Conservation (phyloP, 2,797 vertebrate species). For the Phataginus tetradactyla region DNA sequence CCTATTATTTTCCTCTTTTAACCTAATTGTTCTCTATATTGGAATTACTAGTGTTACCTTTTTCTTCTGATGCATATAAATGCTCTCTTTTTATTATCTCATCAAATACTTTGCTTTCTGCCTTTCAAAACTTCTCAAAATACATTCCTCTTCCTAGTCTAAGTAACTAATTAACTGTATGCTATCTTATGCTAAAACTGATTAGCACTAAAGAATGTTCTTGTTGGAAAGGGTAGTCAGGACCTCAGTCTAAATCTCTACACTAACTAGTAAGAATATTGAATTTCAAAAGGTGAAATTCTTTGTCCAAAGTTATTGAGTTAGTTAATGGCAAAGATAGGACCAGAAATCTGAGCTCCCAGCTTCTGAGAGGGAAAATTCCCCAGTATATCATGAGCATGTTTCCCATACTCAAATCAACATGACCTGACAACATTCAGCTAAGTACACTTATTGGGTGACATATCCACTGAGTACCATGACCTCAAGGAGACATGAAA, state of each 20-base stretch:
- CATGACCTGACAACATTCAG: neutral
- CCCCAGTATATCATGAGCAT: neutral
- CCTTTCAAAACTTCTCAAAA: constrained; percentile 10
- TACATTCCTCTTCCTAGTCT: neutral
- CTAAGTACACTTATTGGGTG: neutral
- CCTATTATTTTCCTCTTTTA: neutral
- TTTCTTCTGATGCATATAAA: neutral
- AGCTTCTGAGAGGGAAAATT: neutral
- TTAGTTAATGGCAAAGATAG: neutral
- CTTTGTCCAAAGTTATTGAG: neutral
- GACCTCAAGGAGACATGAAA: neutral
- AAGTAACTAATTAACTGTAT: neutral
- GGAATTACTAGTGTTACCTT: neutral
- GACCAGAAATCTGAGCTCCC: neutral
- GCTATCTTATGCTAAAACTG: neutral
- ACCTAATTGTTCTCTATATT: neutral
- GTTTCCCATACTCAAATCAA: neutral
- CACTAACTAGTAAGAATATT: neutral
- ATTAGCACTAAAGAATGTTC: neutral
- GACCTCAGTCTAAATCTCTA: neutral
- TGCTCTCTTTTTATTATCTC: neutral
- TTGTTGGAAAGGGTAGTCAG: neutral
- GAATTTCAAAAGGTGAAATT: constrained; percentile 1
- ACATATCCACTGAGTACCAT: neutral
- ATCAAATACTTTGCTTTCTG: neutral